These are phyloP conservation scores for Chaetorhynchus papuensis DNA, from an alignment of 2,113 vertebrate genomes.

Conservation along the genomic window DNA sequence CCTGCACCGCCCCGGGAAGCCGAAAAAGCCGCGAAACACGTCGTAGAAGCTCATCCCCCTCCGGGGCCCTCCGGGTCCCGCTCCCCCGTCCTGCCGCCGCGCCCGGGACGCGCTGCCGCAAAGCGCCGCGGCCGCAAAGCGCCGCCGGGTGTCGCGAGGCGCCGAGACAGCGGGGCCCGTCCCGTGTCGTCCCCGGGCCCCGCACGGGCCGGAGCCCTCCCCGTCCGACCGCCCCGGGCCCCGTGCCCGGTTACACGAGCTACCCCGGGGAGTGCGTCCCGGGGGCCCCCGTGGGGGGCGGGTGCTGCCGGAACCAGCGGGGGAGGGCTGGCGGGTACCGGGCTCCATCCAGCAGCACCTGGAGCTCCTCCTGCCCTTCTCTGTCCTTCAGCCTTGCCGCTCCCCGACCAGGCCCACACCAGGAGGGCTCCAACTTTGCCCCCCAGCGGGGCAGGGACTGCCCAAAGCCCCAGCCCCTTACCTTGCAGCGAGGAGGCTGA, in stretches of 20 bases:
- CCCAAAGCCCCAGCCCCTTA: fast-evolving
- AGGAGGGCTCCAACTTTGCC: not conserved
- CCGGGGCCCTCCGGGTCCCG: fast-evolving
- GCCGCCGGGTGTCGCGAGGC: not conserved
- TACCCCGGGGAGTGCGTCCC: fast-evolving
- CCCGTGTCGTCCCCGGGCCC: no score
- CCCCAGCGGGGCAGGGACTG: fast-evolving
- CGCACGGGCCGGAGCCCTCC: no score
- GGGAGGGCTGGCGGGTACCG: no score
- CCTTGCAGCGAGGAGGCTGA: not conserved
- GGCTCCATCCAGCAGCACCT: fast-evolving
- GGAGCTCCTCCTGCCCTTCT: not conserved
- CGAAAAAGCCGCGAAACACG: not conserved
- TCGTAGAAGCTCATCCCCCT: not conserved
- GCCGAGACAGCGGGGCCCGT: no score
- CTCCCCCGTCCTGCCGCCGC: not conserved
- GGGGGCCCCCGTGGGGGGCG: fast-evolving
- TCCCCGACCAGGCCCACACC: fast-evolving
- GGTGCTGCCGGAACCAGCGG: no score
- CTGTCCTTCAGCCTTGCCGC: fast-evolving
- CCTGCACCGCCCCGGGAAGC: not conserved
- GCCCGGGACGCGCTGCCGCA: not conserved
- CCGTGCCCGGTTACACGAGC: no score
- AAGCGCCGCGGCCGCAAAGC: not conserved
- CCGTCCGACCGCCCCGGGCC: fast-evolving